Base-by-base conservation (phyloP, 2,113 vertebrate genomes). In the Gobius niger region DNA sequence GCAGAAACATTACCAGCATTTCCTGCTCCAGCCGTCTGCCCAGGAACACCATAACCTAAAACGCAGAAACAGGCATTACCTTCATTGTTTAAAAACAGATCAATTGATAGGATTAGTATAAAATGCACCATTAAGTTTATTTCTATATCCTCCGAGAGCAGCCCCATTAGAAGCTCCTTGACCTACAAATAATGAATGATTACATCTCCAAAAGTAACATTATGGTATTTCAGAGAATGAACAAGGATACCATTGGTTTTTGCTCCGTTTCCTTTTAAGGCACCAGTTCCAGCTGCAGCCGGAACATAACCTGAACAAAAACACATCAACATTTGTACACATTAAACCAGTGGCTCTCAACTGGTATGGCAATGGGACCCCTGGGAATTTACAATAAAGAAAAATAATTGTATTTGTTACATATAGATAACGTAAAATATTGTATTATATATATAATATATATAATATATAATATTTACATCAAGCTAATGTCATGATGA, bases 31-130 rank as follows among this genome's bases (percentile, higher is more conserved):
- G 80, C 47, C 13, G 82, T 24, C 46, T 80, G 78, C 76, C 75
- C 77, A 70, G 73, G 66, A 61, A 47, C 82, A 73, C 68, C 74
- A 80, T 76, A 82, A 13, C 86, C 89, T 89, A 68, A 19, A 12
- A 72, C 70, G 63, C 24, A 49, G 2, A 40, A 63, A 62, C 51
- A 44, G 9, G 14, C 9, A 63, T 9, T 34, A 51, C 14, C 52
- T 9, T 19, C 41, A 52, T 44, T 16, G 19, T 6, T 1, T 52
- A 42, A 62, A 65, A 6, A 14, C 61, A 42, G 70, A 54, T 19
- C 16, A 10, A 56, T 15, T 12, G 34, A 67, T 47, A 9, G 40
- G 9, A n/a, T 44, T 18, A 8, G 44, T 16, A 15, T 16, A 62
- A 62, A 62, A 41, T 18, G 47, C 44, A 77, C 75, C 56, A 1